Conservation (phyloP, 30 jellyfish, hydroid and myxozoan species). For the Aurelia aurita region DNA sequence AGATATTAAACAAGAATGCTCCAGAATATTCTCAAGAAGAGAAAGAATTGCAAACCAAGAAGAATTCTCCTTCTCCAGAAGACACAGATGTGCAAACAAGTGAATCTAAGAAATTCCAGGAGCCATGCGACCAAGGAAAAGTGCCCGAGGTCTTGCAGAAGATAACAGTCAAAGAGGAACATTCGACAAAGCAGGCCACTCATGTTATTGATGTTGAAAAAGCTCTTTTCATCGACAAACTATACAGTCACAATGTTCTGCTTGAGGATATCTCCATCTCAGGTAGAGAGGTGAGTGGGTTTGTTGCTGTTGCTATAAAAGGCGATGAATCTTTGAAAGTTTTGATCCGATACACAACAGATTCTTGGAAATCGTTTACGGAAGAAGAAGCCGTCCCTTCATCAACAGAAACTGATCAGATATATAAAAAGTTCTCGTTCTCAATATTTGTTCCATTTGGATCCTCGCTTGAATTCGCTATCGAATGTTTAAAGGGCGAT, state of each 20-base stretch:
- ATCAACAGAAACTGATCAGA: not conserved
- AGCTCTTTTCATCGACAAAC: constrained; percentile 7
- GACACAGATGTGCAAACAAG: too few species aligned
- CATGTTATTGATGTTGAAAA: constrained; percentile 28
- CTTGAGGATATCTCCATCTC: constrained; percentile 18
- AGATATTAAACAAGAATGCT: too few species aligned
- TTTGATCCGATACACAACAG: constrained; percentile 23
- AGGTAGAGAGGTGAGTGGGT: constrained; percentile 31
- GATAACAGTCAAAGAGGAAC: constrained; percentile 2
- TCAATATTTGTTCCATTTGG: constrained; percentile 36
- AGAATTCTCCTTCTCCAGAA: too few species aligned
- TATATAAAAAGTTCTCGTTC: constrained; percentile 9
- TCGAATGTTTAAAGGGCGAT: constrained; percentile 24
- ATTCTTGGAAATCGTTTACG: constrained; percentile 43
- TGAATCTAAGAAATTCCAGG: too few species aligned
- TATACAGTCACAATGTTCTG: not conserved
- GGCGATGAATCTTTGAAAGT: constrained; percentile 24
- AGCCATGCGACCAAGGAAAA: constrained; percentile 3
- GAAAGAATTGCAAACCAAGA: too few species aligned
- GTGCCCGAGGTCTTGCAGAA: constrained; percentile 1
- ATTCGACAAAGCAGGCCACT: not conserved
- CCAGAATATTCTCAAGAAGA: too few species aligned
- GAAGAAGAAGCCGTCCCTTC: constrained; percentile 35
- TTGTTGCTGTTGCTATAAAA: constrained; percentile 15
- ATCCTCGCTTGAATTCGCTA: constrained; percentile 56